These are phyloP conservation scores for Tuberolachnus salignus DNA, from an alignment of 2,888 invertebrate species.

Conservation along the genomic window DNA sequence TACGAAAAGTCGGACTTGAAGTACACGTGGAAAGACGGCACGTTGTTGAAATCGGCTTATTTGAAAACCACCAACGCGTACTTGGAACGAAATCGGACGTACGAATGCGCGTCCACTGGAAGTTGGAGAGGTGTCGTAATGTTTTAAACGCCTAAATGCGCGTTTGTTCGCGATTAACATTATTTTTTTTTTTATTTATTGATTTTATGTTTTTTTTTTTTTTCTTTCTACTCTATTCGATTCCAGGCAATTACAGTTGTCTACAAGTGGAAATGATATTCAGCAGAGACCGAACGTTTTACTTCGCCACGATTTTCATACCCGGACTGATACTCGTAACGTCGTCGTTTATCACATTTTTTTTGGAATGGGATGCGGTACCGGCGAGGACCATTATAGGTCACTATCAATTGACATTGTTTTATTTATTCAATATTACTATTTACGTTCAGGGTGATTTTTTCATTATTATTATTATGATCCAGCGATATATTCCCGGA, in stretches of 20 bases:
- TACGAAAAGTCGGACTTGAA: constrained; percentile 88
- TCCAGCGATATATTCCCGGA: no score
- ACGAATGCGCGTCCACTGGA: constrained; percentile 86
- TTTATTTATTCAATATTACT: background rate
- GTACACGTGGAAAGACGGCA: constrained; percentile 91
- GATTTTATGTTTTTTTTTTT: no score
- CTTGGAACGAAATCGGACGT: constrained; percentile 88
- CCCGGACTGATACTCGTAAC: constrained; percentile 95
- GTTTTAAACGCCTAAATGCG: no score
- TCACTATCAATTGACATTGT: constrained; percentile 62
- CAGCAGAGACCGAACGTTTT: constrained; percentile 93
- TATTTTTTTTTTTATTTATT: background rate
- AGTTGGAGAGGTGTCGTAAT: constrained; percentile 69
- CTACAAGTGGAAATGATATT: constrained; percentile 91
- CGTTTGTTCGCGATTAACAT: background rate
- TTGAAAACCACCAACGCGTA: constrained; percentile 90
- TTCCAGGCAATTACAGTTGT: constrained; percentile 92
- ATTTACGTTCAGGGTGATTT: background rate
- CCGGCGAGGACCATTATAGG: constrained; percentile 96
- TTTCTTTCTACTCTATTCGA: no score
- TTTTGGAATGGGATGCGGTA: constrained; percentile 97
- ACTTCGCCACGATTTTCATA: constrained; percentile 96
- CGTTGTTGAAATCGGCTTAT: constrained; percentile 83
- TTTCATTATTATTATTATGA: no score
- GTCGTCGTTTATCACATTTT: constrained; percentile 95